phyloP scores from a whole-genome alignment of 2,797 vertebrate species.

The Graptemys geographica region DNA sequence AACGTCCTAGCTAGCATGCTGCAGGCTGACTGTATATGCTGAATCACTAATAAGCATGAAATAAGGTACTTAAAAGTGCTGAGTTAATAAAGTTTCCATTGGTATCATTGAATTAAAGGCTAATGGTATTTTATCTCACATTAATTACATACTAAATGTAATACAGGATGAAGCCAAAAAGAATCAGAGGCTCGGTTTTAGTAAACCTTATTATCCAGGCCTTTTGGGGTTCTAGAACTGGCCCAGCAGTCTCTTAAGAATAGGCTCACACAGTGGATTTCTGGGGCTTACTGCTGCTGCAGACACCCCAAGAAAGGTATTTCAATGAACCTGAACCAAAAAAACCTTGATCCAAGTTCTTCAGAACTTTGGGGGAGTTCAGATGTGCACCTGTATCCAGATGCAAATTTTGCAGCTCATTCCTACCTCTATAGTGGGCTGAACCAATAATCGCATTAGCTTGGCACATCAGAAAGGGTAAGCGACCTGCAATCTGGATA shows the following conservation, averaged over 20 bases:
- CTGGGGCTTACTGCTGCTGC: conserved; percentile 11
- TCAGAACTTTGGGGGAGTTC: not conserved
- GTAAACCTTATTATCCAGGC: not conserved
- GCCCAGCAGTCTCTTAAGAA: not conserved
- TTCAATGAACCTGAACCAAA: not conserved
- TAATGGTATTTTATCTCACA: conserved; percentile 14
- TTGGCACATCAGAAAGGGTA: not conserved
- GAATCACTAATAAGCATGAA: conserved; percentile 33
- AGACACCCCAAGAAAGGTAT: not conserved
- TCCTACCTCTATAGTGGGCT: not conserved
- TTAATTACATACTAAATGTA: conserved; percentile 27
- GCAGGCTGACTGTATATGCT: not conserved
- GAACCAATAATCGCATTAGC: not conserved
- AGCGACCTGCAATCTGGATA: not conserved
- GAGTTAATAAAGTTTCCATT: conserved; percentile 34
- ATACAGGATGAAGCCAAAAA: conserved; percentile 29
- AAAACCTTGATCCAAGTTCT: not conserved
- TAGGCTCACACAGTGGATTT: not conserved
- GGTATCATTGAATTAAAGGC: conserved; percentile 32
- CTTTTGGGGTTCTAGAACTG: not conserved
- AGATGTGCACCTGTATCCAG: not conserved
- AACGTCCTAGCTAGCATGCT: not conserved
- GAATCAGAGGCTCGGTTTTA: not conserved
- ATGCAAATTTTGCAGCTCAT: not conserved
- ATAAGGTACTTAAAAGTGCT: not conserved